These are phyloP conservation scores for Dreissena rostriformis DNA, from an alignment of 1,140 invertebrate genomes.

Conservation along the genomic window DNA sequence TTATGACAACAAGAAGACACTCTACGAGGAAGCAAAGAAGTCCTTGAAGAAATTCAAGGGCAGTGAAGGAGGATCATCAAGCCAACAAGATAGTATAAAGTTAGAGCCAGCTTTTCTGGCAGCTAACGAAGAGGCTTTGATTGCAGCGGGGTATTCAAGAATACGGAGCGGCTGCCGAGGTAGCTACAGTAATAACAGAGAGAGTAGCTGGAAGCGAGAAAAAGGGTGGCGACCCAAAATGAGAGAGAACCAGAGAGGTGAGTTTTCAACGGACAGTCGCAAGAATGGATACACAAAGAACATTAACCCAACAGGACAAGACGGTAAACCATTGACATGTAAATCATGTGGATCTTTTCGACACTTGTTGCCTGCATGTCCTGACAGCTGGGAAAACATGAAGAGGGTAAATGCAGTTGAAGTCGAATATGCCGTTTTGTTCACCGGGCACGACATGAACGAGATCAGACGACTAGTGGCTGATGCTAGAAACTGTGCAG, in stretches of 20 bases:
- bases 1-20: constrained; percentile 56
- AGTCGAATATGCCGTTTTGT: constrained; percentile 48
- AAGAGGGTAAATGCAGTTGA: constrained; percentile 40
- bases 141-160: constrained; percentile 48
- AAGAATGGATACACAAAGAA: constrained; percentile 24
- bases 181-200: constrained; percentile 17
- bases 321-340: constrained; percentile 25
- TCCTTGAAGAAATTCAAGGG: constrained; percentile 59
- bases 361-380: constrained; percentile 34
- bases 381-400: constrained; percentile 45
- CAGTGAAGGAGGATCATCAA: constrained; percentile 3
- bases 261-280: background rate
- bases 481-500: constrained; percentile 58
- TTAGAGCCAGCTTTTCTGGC: constrained; percentile 56
- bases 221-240: constrained; percentile 25
- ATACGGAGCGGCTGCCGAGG: constrained; percentile 10
- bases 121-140: constrained; percentile 57
- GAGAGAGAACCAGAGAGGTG: constrained; percentile 10
- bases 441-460: constrained; percentile 43
- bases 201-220: constrained; percentile 21
- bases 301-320: constrained; percentile 9
- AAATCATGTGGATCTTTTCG: constrained; percentile 40
- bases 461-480: constrained; percentile 30
- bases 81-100: constrained; percentile 40
- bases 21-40: constrained; percentile 62